A percentile compares a stretch with the other conserved stretches of the same genome.
These are phyloP conservation scores for Ameiurus melas DNA, from an alignment of 2,113 vertebrate species.

Conservation along the genomic window DNA sequence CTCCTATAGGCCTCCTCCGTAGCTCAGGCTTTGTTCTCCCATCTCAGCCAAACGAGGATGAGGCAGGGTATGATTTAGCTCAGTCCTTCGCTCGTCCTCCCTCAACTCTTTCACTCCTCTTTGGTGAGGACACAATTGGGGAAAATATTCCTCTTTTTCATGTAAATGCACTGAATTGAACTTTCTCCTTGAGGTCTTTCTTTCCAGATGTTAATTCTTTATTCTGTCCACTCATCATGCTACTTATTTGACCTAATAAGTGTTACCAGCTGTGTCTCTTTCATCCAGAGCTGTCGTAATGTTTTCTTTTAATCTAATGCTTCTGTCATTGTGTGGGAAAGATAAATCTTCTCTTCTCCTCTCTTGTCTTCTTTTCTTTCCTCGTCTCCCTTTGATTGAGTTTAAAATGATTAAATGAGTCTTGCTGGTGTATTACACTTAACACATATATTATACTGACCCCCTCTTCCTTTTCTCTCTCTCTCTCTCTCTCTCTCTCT, in stretches of 20 bases:
- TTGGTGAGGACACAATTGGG: slow-evolving; percentile 16
- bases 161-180: slow-evolving; percentile 36
- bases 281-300: background rate
- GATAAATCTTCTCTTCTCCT: background rate
- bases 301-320: background rate
- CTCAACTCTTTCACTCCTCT: slow-evolving; percentile 13
- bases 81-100: slow-evolving; percentile 36
- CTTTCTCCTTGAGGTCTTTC: slow-evolving; percentile 18
- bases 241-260: slow-evolving; percentile 34
- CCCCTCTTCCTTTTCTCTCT: background rate
- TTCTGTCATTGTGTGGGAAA: background rate
- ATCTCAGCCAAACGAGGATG: background rate
- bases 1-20: background rate
- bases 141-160: slow-evolving; percentile 35
- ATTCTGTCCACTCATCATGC: slow-evolving; percentile 27
- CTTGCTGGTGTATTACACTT: background rate
- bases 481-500: slow-evolving; percentile 19
- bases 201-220: slow-evolving; percentile 37
- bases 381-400: background rate
- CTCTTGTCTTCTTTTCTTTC: background rate
- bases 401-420: background rate
- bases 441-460: background rate
- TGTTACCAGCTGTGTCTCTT: slow-evolving; percentile 31
- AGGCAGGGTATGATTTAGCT: slow-evolving; percentile 41
- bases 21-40: slow-evolving; percentile 15